Conservation (phyloP, 2,888 invertebrate genomes). For the Octonoba sinensis region DNA sequence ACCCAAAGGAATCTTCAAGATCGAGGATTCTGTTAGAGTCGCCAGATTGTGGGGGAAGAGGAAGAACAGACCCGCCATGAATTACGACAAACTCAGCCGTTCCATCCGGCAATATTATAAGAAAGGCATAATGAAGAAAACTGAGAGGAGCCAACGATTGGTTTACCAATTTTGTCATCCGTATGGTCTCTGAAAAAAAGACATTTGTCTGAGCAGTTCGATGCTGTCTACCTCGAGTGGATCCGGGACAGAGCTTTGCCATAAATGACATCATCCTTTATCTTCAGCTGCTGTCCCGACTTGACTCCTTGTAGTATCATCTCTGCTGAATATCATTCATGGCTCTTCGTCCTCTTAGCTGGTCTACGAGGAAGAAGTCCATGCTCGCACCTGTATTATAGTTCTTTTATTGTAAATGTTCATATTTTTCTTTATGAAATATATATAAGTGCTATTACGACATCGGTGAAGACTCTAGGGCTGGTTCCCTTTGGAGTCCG, state of each 20-base stretch:
- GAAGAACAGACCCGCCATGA: conserved; percentile 99
- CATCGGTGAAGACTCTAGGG: neutral
- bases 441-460: conserved; percentile 9
- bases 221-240: too few relatives aligned
- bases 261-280: too few relatives aligned
- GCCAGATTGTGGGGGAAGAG: conserved; percentile 98
- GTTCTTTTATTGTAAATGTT: conserved; percentile 46
- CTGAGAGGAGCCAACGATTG: conserved; percentile 95
- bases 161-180: conserved; percentile 99
- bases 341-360: conserved; percentile 26
- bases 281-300: too few relatives aligned
- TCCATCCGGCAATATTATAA: conserved; percentile 99
- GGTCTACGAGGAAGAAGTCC: conserved; percentile 26
- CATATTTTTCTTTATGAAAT: conserved; percentile 32
- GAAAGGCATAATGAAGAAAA: conserved; percentile 99
- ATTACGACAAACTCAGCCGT: conserved; percentile 98
- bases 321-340: too few relatives aligned
- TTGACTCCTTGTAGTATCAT: too few relatives aligned
- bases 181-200: conserved; percentile 81
- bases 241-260: too few relatives aligned
- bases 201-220: too few relatives aligned
- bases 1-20: conserved; percentile 95
- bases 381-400: conserved; percentile 45
- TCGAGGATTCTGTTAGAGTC: conserved; percentile 97
- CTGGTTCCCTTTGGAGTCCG: conserved; percentile 30